Conservation (phyloP, 2,797 vertebrate species). For the Carapus acus region DNA sequence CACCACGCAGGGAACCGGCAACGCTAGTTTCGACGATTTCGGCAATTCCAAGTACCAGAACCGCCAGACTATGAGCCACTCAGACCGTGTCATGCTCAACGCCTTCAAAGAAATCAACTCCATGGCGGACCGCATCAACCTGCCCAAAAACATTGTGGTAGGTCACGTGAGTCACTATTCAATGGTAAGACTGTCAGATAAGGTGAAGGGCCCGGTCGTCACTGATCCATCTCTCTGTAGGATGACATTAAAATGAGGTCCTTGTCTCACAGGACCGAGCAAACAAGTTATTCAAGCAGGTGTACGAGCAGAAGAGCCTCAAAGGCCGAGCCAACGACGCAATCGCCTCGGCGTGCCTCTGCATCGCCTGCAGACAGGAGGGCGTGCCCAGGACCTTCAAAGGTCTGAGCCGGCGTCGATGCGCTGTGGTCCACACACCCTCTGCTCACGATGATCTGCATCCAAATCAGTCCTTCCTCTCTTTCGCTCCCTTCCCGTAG, state of each 20-base stretch:
- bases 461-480: no score
- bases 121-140: constrained; percentile 99
- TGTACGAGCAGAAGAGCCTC: constrained; percentile 98
- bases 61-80: constrained; percentile 96
- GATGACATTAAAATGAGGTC: neutral
- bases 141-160: constrained; percentile 96
- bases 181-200: no score
- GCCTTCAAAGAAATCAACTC: constrained; percentile 98
- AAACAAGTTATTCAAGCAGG: constrained; percentile 99
- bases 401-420: constrained; percentile 66
- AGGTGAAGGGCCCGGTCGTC: no score
- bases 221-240: no score
- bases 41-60: constrained; percentile 99
- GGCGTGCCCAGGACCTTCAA: constrained; percentile 98
- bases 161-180: constrained; percentile 62
- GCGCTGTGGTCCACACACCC: no score
- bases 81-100: constrained; percentile 96
- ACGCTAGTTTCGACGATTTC: constrained; percentile 97
- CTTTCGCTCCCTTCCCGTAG: constrained; percentile 58
- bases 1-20: constrained; percentile 86
- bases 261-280: constrained; percentile 84
- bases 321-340: constrained; percentile 98
- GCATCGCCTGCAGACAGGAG: constrained; percentile 98
- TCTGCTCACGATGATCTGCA: no score
- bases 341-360: constrained; percentile 97